These are phyloP conservation scores for Maconellicoccus hirsutus DNA, from an alignment of 1,140 invertebrate genomes.

Conservation along the genomic window DNA sequence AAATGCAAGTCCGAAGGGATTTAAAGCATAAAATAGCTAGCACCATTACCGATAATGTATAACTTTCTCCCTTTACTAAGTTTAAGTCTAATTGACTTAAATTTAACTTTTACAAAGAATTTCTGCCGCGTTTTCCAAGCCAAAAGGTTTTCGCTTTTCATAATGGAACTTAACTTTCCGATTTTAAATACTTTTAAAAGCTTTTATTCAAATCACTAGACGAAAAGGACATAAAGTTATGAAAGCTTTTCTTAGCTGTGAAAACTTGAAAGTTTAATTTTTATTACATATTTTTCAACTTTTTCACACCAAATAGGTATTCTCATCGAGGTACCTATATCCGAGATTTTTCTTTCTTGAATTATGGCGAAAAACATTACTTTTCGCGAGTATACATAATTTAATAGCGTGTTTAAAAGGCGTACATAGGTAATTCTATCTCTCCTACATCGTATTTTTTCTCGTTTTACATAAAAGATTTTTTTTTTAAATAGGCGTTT, in stretches of 20 bases:
- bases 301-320: not conserved
- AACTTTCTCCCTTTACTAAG: slow-evolving; percentile 13
- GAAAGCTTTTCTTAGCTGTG: not conserved
- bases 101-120: slow-evolving; percentile 14
- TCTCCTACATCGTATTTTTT: too few species aligned
- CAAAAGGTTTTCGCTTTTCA: slow-evolving; percentile 13
- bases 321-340: too few species aligned
- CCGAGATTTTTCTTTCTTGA: too few species aligned
- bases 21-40: slow-evolving; percentile 6
- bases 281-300: slow-evolving; percentile 6
- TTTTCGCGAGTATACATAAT: too few species aligned
- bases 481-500: too few species aligned
- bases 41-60: slow-evolving; percentile 11
- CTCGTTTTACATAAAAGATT: too few species aligned
- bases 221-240: not conserved
- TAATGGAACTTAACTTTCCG: slow-evolving; percentile 16
- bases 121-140: slow-evolving; percentile 1
- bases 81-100: slow-evolving; percentile 21
- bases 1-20: not conserved
- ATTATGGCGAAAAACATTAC: too few species aligned
- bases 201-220: slow-evolving; percentile 15
- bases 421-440: too few species aligned
- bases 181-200: slow-evolving; percentile 21
- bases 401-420: too few species aligned
- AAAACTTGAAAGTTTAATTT: not conserved